Base-by-base conservation (phyloP, 2,888 invertebrate species). In the Papilio protenor region DNA sequence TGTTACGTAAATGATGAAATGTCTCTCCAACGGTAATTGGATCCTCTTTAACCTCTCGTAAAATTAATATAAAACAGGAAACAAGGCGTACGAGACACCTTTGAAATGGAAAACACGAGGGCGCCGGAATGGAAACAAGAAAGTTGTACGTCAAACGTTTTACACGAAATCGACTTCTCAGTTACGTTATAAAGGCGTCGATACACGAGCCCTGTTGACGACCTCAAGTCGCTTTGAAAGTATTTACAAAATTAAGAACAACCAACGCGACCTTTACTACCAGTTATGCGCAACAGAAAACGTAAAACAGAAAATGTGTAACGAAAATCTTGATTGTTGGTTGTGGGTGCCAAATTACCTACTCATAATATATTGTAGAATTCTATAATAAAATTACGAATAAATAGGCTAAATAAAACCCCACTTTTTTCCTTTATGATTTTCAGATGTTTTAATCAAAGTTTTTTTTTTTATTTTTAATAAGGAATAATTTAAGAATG, bases 171-270 rank as follows among this genome's bases (percentile, higher is more conserved):
- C 47, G 45, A 72, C 40, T 72, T 61, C 61, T 64, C 64, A 57
- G 45, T 76, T 70, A 21, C 57, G 27, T 47, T 75, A 57, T 75
- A 69, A 69, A 57, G 75, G 57, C 55, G 57, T 55, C 23, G 40
- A 27, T 52, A 73, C 49, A 71, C 71, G 8, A 23, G 6, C 16
- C 52, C 61, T 49, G 21, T 71, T 49, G 61, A 40, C 55, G 52
- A 18, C 72, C 47, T 49, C 40, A 64, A 47, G 12, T 21, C 82
- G 84, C 89, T 33, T 2, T 47, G 47, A 47, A 90, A 91, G 90
- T 91, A 90, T 90, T 90, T 89, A 88, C 83, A 87, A 88, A 91
- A 90, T 91, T 90, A 90, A 87, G 87, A 86, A 82, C 85, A 83
- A 83, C 85, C 83, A 83, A 75, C 3, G 5, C 85, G 83, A 87